These are phyloP conservation scores for Brachionichthys hirsutus DNA, from an alignment of 2,113 vertebrate species.

Conservation along the genomic window DNA sequence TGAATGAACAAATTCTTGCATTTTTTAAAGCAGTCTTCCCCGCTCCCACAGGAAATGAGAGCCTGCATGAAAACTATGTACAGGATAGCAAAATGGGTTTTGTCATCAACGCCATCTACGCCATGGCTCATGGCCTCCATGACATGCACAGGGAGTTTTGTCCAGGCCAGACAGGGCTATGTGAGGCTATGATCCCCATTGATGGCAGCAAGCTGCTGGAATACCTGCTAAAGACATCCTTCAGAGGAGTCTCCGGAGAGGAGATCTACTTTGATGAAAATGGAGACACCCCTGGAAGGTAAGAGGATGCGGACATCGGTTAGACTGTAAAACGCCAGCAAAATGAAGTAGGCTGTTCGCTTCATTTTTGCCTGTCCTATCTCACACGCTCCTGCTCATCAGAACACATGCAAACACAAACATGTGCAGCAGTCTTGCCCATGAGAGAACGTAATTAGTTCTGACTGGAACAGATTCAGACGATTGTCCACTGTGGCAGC, in stretches of 20 bases:
- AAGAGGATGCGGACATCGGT: slow-evolving; percentile 22
- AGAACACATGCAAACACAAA: slow-evolving; percentile 19
- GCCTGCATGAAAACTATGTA: slow-evolving; percentile 93
- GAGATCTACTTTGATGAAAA: slow-evolving; percentile 98
- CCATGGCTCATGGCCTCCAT: slow-evolving; percentile 96
- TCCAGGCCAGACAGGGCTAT: slow-evolving; percentile 85
- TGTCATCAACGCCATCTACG: slow-evolving; percentile 98
- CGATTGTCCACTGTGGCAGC: slow-evolving; percentile 51
- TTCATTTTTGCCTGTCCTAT: neutral
- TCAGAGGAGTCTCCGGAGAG: slow-evolving; percentile 92
- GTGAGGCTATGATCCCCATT: slow-evolving; percentile 94
- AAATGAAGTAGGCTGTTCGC: neutral
- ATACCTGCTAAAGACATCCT: slow-evolving; percentile 92
- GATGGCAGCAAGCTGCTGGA: slow-evolving; percentile 96
- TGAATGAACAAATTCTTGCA: slow-evolving; percentile 1
- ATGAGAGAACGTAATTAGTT: slow-evolving; percentile 63
- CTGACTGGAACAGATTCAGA: slow-evolving; percentile 72
- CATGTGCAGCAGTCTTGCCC: slow-evolving; percentile 15
- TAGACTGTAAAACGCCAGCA: neutral
- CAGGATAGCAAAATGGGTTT: slow-evolving; percentile 99
- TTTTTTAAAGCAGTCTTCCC: slow-evolving; percentile 6
- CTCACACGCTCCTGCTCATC: slow-evolving; percentile 25
- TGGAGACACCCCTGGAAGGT: slow-evolving; percentile 97
- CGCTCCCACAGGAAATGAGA: slow-evolving; percentile 85
- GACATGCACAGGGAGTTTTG: slow-evolving; percentile 92